Evolutionary conservation across 2,113 vertebrate species (phyloP).

Genomic region (Aegithalos caudatus): DNA sequence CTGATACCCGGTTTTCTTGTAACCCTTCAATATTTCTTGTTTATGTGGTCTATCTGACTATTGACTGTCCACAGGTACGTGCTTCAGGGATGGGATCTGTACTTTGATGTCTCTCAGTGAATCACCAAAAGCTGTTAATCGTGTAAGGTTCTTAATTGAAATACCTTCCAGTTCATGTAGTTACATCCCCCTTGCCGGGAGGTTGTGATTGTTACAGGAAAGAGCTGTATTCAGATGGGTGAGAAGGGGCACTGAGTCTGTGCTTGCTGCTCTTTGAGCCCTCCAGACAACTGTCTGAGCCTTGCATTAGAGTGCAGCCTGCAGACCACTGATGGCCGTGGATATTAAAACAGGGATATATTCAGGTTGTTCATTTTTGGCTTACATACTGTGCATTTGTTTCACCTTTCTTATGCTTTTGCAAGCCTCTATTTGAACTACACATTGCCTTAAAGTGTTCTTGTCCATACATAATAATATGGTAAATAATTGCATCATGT

Average conservation of each 20-base stretch:
- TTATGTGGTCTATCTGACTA: background rate
- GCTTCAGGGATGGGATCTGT: background rate
- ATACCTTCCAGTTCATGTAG: background rate
- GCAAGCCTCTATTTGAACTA: background rate
- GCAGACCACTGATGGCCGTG: background rate
- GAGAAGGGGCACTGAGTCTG: background rate
- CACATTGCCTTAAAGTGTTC: background rate
- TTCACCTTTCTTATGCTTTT: background rate
- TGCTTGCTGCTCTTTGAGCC: background rate
- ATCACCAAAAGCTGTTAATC: background rate
- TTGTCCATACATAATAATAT: accelerated
- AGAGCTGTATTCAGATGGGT: background rate
- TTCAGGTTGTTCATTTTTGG: background rate
- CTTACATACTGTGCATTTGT: accelerated
- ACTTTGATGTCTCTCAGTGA: background rate
- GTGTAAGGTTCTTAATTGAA: background rate
- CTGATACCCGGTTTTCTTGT: background rate
- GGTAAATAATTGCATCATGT: background rate
- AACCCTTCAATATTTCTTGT: background rate
- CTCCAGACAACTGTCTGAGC: background rate
- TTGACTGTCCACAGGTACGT: background rate
- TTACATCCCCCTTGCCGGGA: background rate
- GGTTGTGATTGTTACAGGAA: background rate
- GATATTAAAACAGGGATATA: background rate
- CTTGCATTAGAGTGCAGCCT: accelerated